A percentile compares a stretch with the other conserved stretches of the same genome.
phyloP scores from a whole-genome alignment of 2,113 vertebrate genomes.

The Tor tambroides region DNA sequence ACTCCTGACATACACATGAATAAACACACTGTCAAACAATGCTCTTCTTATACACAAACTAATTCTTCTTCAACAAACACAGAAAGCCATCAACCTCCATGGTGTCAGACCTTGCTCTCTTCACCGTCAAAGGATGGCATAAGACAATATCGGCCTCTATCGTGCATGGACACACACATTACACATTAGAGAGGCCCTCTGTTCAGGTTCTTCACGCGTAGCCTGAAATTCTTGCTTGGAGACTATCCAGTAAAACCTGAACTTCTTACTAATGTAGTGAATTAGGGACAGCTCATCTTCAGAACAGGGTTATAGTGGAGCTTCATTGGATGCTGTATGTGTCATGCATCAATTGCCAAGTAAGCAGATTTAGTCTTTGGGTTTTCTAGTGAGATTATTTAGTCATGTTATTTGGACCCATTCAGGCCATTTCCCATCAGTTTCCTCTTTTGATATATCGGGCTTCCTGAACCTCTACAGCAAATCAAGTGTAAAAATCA shows the following conservation, averaged over 20 bases:
- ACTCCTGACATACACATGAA: conserved; percentile 52
- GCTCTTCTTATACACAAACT: conserved; percentile 43
- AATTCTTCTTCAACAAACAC: conserved; percentile 41
- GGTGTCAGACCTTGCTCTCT: neutral
- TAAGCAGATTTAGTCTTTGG: too few species aligned
- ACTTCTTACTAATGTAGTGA: neutral
- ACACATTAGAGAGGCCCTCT: neutral
- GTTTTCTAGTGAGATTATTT: too few species aligned
- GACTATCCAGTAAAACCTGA: neutral
- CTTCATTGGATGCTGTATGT: neutral
- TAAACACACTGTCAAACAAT: conserved; percentile 50
- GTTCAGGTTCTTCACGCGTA: neutral
- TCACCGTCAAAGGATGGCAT: neutral
- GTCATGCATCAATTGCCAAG: too few species aligned
- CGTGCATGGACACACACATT: neutral
- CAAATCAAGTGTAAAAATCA: too few species aligned
- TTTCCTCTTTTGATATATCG: too few species aligned
- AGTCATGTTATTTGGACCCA: too few species aligned
- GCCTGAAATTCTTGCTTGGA: neutral
- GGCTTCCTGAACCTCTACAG: too few species aligned
- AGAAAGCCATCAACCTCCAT: conserved; percentile 42
- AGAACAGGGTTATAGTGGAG: neutral
- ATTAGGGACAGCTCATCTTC: neutral
- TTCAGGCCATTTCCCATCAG: too few species aligned
- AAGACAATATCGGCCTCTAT: conserved; percentile 23